These are phyloP conservation scores for Penaeus vannamei DNA, from an alignment of 1,140 invertebrate genomes.

Conservation along the genomic window DNA sequence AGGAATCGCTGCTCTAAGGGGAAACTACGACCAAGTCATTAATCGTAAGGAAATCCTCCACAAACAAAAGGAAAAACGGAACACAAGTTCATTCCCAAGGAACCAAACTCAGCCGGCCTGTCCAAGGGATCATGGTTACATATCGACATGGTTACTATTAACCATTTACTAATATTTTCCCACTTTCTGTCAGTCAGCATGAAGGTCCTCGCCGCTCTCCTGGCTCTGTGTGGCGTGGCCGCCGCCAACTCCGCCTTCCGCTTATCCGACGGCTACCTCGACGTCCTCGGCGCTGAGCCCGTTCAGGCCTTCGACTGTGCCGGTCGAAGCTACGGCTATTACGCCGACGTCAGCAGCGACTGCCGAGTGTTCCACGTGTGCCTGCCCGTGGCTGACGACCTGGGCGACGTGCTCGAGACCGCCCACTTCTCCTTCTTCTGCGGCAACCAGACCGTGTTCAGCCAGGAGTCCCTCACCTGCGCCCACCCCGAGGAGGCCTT, in stretches of 20 bases:
- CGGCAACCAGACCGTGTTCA: constrained; percentile 61
- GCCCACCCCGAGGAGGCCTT: constrained; percentile 17
- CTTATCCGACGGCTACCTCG: constrained; percentile 33
- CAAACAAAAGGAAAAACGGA: too few species aligned
- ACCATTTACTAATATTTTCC: too few species aligned
- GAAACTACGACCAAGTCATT: too few species aligned
- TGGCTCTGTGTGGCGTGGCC: constrained; percentile 36
- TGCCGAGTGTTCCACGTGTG: constrained; percentile 55
- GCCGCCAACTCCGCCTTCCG: constrained; percentile 39
- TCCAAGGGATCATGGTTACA: too few species aligned
- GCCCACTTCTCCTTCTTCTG: constrained; percentile 42
- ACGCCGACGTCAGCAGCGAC: constrained; percentile 53
- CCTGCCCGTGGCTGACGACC: constrained; percentile 39
- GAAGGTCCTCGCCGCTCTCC: constrained; percentile 34
- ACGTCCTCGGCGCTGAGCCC: constrained; percentile 35
- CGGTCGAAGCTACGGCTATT: constrained; percentile 43
- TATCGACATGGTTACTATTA: too few species aligned
- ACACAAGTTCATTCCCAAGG: too few species aligned
- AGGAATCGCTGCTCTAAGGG: too few species aligned
- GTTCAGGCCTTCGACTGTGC: constrained; percentile 21
- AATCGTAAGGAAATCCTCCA: too few species aligned
- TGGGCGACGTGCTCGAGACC: constrained; percentile 11
- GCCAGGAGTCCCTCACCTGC: constrained; percentile 53
- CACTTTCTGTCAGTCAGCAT: neutral
- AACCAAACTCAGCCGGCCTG: too few species aligned